These are phyloP conservation scores for Oscheius sp. DNA, from an alignment of 2,888 invertebrate species.

Conservation along the genomic window DNA sequence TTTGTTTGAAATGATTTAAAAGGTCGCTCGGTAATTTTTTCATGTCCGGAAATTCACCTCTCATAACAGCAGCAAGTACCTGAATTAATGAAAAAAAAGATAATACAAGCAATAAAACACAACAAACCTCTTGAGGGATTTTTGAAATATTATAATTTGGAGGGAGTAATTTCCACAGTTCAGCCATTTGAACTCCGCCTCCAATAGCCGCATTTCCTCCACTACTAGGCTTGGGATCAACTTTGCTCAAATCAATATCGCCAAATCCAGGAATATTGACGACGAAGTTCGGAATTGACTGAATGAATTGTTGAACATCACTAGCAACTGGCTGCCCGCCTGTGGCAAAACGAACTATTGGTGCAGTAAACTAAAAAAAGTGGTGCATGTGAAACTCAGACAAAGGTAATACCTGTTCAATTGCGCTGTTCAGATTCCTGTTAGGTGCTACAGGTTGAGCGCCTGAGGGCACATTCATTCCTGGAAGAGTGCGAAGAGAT, in stretches of 20 bases:
- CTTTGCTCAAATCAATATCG: constrained; percentile 67
- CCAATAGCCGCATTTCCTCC: background rate
- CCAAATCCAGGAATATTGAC: constrained; percentile 71
- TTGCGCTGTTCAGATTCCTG: constrained; percentile 55
- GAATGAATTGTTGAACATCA: constrained; percentile 63
- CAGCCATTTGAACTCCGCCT: constrained; percentile 3
- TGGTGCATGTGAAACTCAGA: background rate
- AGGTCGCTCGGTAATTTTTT: constrained; percentile 67
- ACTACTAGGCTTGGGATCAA: constrained; percentile 48
- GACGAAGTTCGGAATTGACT: constrained; percentile 68
- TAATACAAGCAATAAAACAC: no score
- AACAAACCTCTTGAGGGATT: constrained; percentile 35
- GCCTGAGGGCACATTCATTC: constrained; percentile 40
- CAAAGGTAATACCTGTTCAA: constrained; percentile 51
- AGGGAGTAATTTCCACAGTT: constrained; percentile 56
- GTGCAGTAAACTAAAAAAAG: constrained; percentile 62
- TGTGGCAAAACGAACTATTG: constrained; percentile 64
- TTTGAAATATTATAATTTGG: constrained; percentile 58
- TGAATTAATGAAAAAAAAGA: constrained; percentile 7
- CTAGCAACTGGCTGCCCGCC: constrained; percentile 56
- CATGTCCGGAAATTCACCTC: constrained; percentile 70
- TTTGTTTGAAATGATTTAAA: constrained; percentile 63
- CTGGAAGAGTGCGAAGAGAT: constrained; percentile 60
- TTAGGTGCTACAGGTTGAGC: constrained; percentile 42
- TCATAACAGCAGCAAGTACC: constrained; percentile 61